Conservation (phyloP, 2,888 invertebrate species). For the Sphaerophoria taeniata region DNA sequence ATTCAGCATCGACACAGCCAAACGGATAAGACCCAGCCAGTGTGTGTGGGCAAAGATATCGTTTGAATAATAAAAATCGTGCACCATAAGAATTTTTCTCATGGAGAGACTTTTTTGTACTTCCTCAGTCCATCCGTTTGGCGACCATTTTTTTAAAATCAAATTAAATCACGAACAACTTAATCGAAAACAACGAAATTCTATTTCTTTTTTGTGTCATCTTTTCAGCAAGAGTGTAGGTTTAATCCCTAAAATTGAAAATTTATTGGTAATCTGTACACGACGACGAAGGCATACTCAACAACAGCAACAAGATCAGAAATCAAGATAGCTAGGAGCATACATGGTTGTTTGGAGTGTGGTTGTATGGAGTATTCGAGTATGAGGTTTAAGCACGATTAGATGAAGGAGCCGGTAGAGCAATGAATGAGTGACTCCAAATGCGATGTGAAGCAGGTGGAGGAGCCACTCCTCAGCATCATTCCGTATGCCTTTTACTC, state of each 20-base stretch:
- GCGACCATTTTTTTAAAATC: too few species aligned
- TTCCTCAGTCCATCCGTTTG: background rate
- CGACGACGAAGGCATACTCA: constrained; percentile 18
- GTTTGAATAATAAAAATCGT: constrained; percentile 61
- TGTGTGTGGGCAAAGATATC: constrained; percentile 30
- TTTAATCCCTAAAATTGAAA: constrained; percentile 60
- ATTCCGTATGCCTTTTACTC: constrained; percentile 30
- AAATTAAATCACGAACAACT: constrained; percentile 65
- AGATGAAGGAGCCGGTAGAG: constrained; percentile 44
- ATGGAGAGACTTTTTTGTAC: background rate
- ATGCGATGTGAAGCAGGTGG: constrained; percentile 39
- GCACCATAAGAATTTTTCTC: constrained; percentile 43
- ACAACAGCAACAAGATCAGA: constrained; percentile 50
- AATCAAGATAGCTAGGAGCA: constrained; percentile 45
- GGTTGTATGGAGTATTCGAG: background rate
- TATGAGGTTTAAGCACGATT: constrained; percentile 49
- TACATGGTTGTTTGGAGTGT: background rate
- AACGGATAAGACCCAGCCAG: background rate
- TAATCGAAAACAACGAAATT: constrained; percentile 51
- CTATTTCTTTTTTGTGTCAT: background rate
- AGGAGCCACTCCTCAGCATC: constrained; percentile 31
- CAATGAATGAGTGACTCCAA: constrained; percentile 13
- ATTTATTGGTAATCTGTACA: constrained; percentile 56
- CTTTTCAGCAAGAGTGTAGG: constrained; percentile 35
- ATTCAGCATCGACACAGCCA: constrained; percentile 29